Conservation (phyloP, 2,888 invertebrate species). For the Oscheius sp. region DNA sequence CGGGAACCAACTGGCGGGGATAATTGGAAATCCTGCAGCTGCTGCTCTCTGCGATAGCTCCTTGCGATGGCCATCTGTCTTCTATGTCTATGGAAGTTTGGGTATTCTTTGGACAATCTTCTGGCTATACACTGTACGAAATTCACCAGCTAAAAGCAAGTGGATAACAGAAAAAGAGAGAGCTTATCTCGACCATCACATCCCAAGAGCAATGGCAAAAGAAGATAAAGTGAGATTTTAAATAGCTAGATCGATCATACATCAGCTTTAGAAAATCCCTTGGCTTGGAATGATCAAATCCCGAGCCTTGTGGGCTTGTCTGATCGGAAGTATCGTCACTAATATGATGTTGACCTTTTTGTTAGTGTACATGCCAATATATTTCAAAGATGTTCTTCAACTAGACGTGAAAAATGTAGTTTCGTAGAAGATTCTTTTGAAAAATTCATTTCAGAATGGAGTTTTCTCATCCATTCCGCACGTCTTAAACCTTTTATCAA, state of each 20-base stretch:
- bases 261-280: constrained; percentile 33
- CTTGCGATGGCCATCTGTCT: constrained; percentile 55
- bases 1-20: constrained; percentile 59
- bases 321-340: constrained; percentile 47
- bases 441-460: constrained; percentile 51
- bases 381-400: constrained; percentile 61
- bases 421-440: background rate
- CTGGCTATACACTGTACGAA: constrained; percentile 52
- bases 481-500: constrained; percentile 46
- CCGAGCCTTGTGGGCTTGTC: constrained; percentile 30
- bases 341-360: constrained; percentile 57
- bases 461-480: constrained; percentile 56
- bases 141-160: constrained; percentile 54
- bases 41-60: constrained; percentile 54
- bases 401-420: constrained; percentile 49
- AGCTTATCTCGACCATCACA: constrained; percentile 43
- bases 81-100: constrained; percentile 50
- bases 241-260: constrained; percentile 7
- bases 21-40: constrained; percentile 52
- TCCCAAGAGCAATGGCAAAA: constrained; percentile 6
- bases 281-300: constrained; percentile 43
- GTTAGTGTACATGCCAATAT: constrained; percentile 60
- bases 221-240: background rate
- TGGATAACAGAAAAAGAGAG: constrained; percentile 52
- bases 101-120: constrained; percentile 54